phyloP scores from a whole-genome alignment of 2,888 invertebrate genomes.

The Carabus problematicus region DNA sequence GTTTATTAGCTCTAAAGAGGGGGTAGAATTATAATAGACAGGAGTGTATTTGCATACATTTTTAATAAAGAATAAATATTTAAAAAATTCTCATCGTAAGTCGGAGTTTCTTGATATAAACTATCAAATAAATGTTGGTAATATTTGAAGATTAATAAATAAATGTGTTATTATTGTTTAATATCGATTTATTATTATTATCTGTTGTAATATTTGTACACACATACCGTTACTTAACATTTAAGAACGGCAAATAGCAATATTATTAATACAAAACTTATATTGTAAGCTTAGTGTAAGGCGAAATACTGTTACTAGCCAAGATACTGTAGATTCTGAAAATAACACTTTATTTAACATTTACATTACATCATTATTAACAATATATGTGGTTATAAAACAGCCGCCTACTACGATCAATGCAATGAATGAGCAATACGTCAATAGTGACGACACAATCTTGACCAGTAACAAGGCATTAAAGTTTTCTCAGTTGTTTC shows the following conservation, averaged over 20 bases:
- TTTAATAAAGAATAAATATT: not conserved
- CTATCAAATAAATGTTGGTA: not conserved
- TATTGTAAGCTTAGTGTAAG: slow-evolving; percentile 35
- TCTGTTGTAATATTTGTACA: slow-evolving; percentile 38
- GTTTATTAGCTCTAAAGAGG: not conserved
- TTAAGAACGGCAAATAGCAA: slow-evolving; percentile 23
- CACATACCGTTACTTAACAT: slow-evolving; percentile 23
- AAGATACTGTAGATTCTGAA: slow-evolving; percentile 1
- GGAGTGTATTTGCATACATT: not conserved
- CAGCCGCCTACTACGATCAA: too few relatives aligned
- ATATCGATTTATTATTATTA: slow-evolving; percentile 20
- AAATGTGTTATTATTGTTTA: too few relatives aligned
- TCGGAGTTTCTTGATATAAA: not conserved
- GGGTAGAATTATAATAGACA: not conserved
- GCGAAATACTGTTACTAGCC: slow-evolving; percentile 31
- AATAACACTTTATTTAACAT: too few relatives aligned
- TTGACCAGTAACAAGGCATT: slow-evolving; percentile 26
- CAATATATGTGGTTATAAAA: not conserved
- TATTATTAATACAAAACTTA: slow-evolving; percentile 31
- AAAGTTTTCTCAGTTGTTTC: slow-evolving; percentile 4
- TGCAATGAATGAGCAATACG: not conserved
- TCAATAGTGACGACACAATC: not conserved
- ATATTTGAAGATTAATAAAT: not conserved
- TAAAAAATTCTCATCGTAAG: not conserved
- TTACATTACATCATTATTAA: slow-evolving; percentile 2